Percentiles rank a stretch among this genome's conserved stretches.
Evolutionary conservation across 2,113 vertebrate species (phyloP).

Genomic region (Pelusios castaneus): DNA sequence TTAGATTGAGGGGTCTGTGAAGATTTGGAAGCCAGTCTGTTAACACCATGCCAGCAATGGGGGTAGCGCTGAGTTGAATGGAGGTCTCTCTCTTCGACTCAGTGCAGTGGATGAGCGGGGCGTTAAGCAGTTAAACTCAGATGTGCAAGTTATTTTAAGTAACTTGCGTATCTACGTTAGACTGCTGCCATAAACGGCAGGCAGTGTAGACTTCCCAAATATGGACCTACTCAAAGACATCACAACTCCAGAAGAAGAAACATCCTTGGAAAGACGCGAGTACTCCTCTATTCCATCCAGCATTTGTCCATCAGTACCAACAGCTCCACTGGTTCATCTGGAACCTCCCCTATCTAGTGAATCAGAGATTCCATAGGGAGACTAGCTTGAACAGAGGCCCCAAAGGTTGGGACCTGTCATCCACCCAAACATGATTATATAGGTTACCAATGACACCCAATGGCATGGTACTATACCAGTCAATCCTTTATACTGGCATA

Average conservation of each 20-base stretch:
- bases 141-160: too few relatives aligned
- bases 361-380: background rate
- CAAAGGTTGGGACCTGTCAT: background rate
- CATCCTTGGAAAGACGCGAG: background rate
- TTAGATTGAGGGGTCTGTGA: too few relatives aligned
- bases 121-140: too few relatives aligned
- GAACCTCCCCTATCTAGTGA: background rate
- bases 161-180: too few relatives aligned
- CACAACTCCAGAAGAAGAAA: background rate
- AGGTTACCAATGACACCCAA: background rate
- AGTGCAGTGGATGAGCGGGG: too few relatives aligned
- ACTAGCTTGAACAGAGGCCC: background rate
- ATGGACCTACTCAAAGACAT: background rate
- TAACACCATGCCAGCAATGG: too few relatives aligned
- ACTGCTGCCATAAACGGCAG: too few relatives aligned
- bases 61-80: too few relatives aligned
- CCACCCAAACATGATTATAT: background rate
- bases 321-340: background rate
- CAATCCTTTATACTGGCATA: background rate
- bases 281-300: background rate
- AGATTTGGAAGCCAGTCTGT: too few relatives aligned
- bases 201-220: too few relatives aligned
- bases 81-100: too few relatives aligned
- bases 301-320: background rate
- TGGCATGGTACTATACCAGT: background rate